These are phyloP conservation scores for Lordiphosa mommai DNA, from an alignment of 1,140 invertebrate species.

Conservation along the genomic window DNA sequence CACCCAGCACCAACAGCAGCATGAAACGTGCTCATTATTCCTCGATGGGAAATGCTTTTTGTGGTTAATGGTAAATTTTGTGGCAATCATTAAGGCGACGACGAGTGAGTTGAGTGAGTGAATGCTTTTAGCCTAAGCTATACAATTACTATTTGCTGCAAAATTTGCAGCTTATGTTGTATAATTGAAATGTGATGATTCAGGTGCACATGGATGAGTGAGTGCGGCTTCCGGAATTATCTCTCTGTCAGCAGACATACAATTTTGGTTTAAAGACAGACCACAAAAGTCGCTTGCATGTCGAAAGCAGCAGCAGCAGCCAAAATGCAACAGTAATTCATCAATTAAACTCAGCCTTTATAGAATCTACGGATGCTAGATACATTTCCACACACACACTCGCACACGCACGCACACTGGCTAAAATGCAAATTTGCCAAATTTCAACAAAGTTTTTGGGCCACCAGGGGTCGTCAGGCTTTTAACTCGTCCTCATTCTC, in stretches of 20 bases:
- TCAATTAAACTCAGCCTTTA: constrained; percentile 62
- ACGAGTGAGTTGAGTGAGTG: too few relatives aligned
- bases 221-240: constrained; percentile 38
- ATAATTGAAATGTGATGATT: constrained; percentile 66
- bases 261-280: constrained; percentile 30
- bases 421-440: constrained; percentile 52
- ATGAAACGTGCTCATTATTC: too few relatives aligned
- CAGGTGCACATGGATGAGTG: constrained; percentile 37
- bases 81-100: too few relatives aligned
- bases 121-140: too few relatives aligned
- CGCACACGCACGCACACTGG: neutral
- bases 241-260: constrained; percentile 14
- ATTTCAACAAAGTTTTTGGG: constrained; percentile 28
- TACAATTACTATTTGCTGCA: constrained; percentile 43
- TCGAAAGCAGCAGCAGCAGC: constrained; percentile 6
- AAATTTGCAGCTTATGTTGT: constrained; percentile 34
- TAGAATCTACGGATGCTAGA: constrained; percentile 25
- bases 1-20: too few relatives aligned
- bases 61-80: too few relatives aligned
- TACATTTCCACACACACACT: neutral
- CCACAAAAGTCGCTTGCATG: constrained; percentile 32
- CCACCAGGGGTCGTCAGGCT: constrained; percentile 33
- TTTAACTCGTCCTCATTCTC: constrained; percentile 19
- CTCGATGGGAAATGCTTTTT: too few relatives aligned
- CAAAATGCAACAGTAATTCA: constrained; percentile 61